phyloP scores from a whole-genome alignment of 1,140 invertebrate genomes.

The Oryzaephilus surinamensis region DNA sequence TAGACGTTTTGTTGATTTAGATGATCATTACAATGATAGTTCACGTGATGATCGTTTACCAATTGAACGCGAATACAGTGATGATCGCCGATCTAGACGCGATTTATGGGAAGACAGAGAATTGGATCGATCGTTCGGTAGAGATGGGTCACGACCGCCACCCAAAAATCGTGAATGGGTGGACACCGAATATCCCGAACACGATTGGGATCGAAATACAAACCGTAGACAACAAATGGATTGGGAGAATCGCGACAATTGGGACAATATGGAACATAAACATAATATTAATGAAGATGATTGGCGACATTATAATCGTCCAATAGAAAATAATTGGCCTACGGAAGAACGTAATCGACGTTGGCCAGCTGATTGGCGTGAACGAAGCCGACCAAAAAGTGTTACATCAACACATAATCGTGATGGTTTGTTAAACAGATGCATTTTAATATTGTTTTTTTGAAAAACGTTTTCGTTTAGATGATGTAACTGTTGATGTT shows the following conservation, averaged over 20 bases:
- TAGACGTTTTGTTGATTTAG: constrained; percentile 28
- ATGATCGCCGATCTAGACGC: constrained; percentile 24
- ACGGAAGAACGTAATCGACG: constrained; percentile 28
- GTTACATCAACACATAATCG: constrained; percentile 24
- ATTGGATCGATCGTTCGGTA: constrained; percentile 21
- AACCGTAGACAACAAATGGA: constrained; percentile 14
- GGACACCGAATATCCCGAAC: constrained; percentile 25
- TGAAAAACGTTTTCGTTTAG: constrained; percentile 7
- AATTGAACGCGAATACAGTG: constrained; percentile 24
- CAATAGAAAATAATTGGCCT: constrained; percentile 29
- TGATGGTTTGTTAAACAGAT: constrained; percentile 4
- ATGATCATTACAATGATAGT: constrained; percentile 27
- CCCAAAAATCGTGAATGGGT: constrained; percentile 23
- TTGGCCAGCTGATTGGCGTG: constrained; percentile 27
- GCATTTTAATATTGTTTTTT: constrained; percentile 5
- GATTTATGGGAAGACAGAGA: constrained; percentile 31
- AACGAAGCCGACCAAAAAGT: constrained; percentile 29
- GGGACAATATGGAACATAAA: constrained; percentile 19
- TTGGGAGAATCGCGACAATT: constrained; percentile 24
- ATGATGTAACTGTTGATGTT: constrained; percentile 16
- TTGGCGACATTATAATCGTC: constrained; percentile 32
- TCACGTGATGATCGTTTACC: constrained; percentile 27
- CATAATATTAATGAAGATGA: constrained; percentile 28
- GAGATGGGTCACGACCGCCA: constrained; percentile 20
- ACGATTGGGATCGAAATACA: constrained; percentile 32